Evolutionary conservation across 2,113 vertebrate species (phyloP), one percentile per base, ranked within the genome.

Genomic region (Neopipo cinnamomea): DNA sequence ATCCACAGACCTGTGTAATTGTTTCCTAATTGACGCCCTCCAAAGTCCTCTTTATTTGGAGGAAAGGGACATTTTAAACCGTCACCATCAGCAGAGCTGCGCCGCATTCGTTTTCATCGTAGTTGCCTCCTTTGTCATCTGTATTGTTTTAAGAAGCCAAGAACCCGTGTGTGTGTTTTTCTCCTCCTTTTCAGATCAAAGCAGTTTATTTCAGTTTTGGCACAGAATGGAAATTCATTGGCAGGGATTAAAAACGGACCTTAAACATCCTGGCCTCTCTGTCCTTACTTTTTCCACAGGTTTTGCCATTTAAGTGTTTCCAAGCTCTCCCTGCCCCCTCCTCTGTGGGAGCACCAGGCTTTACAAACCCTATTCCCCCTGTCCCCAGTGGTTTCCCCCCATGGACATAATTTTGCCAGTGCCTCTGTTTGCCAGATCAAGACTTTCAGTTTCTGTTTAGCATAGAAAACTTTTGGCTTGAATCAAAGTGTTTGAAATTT

Each of bases 371-470:
- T 22, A 1, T 84, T 83, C n/a, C 47, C 27, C 33, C 90, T 7
- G 2, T 72, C 21, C 66, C 14, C 1, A 5, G 52, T 6, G 0
- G 33, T 83, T 85, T 49, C 19, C 59, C 44, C 11, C 52, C 39
- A 25, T 4, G 1, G 63, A 76, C 22, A 5, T 16, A 13, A 11
- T 91, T 96, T 92, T 96, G 65, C 88, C 63, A 8, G n/a, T 74
- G 79, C 52, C 67, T 93, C 75, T 70, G 76, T 88, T 93, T 85
- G 72, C 95, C 92, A 87, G 86, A 75, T 80, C 62, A 37, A 89
- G 79, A 92, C 95, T 96, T 97, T 96, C 95, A 80, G 91, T 95
- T 97, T 95, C 94, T 96, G 75, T 95, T 94, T 28, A 94, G 83
- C 80, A 66, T 95, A 74, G 94, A 89, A 92, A 88, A 49, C 31